Conservation (phyloP, 2,888 invertebrate species). For the Petrolisthes manimaculis region DNA sequence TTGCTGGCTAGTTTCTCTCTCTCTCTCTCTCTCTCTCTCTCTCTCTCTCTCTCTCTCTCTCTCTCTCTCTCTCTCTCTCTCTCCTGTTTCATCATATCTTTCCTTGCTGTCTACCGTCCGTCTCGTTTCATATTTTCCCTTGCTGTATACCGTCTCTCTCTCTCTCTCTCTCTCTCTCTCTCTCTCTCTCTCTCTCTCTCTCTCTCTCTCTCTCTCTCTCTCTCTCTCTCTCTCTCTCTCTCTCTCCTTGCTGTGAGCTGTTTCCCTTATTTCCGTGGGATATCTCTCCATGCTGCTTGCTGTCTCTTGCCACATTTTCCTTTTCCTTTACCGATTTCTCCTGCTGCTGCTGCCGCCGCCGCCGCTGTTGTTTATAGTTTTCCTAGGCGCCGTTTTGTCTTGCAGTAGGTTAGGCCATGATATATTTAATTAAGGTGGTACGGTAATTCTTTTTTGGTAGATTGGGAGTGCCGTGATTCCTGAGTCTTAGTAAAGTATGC, state of each 20-base stretch:
- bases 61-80: not conserved
- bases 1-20: not conserved
- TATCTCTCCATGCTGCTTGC: not conserved
- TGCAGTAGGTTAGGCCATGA: too few relatives aligned
- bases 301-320: not conserved
- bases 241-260: not conserved
- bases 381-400: not conserved
- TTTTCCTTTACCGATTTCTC: not conserved
- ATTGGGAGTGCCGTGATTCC: too few relatives aligned
- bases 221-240: slow-evolving; percentile 2
- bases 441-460: too few relatives aligned
- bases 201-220: slow-evolving; percentile 11
- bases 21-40: not conserved
- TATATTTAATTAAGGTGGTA: too few relatives aligned
- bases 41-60: not conserved
- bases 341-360: not conserved
- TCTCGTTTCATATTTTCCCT: not conserved
- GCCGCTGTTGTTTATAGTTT: not conserved
- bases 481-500: too few relatives aligned
- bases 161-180: not conserved
- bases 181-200: not conserved
- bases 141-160: not conserved
- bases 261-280: not conserved
- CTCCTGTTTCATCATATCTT: not conserved
- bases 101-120: not conserved